Conservation (phyloP, 2,113 vertebrate genomes). For the Rhynchomys soricoides region DNA sequence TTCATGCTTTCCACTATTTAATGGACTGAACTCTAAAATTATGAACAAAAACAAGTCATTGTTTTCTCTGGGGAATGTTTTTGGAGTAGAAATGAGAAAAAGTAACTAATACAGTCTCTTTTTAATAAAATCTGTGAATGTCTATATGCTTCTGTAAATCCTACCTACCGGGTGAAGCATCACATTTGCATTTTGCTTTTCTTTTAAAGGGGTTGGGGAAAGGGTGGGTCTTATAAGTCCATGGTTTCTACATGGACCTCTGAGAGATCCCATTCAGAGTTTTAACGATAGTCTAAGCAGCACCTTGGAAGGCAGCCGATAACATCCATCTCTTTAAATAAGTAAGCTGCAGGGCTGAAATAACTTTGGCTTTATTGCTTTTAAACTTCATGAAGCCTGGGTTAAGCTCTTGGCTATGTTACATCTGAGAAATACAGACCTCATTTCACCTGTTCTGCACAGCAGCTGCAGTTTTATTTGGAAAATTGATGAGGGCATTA, state of each 20-base stretch:
- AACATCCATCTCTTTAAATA: conserved; percentile 75
- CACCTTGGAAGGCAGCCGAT: conserved; percentile 62
- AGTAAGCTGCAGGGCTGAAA: conserved; percentile 70
- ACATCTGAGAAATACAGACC: conserved; percentile 65
- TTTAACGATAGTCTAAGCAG: conserved; percentile 58
- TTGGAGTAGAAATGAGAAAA: not conserved
- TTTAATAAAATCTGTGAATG: not conserved
- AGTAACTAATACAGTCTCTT: not conserved
- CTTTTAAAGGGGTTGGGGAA: not conserved
- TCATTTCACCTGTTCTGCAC: conserved; percentile 76
- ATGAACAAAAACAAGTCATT: not conserved
- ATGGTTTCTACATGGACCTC: not conserved
- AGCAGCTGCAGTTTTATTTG: conserved; percentile 73
- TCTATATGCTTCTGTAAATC: not conserved
- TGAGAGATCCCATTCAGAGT: conserved; percentile 47
- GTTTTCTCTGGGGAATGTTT: too few species aligned
- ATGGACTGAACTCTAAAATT: not conserved
- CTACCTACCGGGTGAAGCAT: not conserved
- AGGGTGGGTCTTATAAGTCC: not conserved
- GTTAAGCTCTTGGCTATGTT: conserved; percentile 75
- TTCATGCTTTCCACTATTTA: not conserved
- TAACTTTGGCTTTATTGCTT: conserved; percentile 75
- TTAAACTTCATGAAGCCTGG: conserved; percentile 73
- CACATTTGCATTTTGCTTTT: not conserved
- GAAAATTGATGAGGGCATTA: conserved; percentile 68